A percentile compares a stretch with the other conserved stretches of the same genome.
Conservation (phyloP, 2,888 invertebrate genomes). For the Exephanes ischioxanthus region DNA sequence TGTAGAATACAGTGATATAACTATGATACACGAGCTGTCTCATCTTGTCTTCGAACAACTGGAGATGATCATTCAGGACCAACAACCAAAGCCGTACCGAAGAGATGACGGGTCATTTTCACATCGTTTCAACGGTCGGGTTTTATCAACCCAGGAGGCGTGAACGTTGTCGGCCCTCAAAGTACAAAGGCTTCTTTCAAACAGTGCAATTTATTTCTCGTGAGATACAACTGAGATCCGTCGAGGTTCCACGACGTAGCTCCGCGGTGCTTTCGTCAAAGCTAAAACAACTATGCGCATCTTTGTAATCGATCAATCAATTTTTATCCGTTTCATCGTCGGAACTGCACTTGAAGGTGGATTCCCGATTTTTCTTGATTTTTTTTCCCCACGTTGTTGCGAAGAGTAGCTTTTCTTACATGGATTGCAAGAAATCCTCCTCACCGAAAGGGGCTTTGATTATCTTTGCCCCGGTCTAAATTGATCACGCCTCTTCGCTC, state of each 20-base stretch:
- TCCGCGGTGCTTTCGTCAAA: background rate
- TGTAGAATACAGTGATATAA: constrained; percentile 51
- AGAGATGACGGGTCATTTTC: constrained; percentile 57
- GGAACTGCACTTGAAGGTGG: too few relatives aligned
- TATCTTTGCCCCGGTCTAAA: background rate
- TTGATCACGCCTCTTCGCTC: background rate
- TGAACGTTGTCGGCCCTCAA: constrained; percentile 36
- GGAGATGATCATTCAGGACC: constrained; percentile 57
- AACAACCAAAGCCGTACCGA: background rate
- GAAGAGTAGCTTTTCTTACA: background rate
- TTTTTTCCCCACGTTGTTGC: background rate
- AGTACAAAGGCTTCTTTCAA: constrained; percentile 53
- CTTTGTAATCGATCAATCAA: background rate
- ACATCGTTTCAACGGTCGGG: constrained; percentile 60
- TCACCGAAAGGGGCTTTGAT: background rate
- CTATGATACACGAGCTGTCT: constrained; percentile 57
- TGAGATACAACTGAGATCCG: constrained; percentile 22
- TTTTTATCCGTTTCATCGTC: too few relatives aligned
- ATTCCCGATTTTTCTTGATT: background rate
- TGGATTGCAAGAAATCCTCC: background rate
- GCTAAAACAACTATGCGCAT: background rate
- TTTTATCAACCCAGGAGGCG: constrained; percentile 60
- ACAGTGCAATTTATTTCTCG: constrained; percentile 64
- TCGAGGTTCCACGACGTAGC: constrained; percentile 2
- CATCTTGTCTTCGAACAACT: constrained; percentile 66